These are phyloP conservation scores for Phymorhynchus buccinoides DNA, from an alignment of 1,140 invertebrate genomes.

Conservation along the genomic window DNA sequence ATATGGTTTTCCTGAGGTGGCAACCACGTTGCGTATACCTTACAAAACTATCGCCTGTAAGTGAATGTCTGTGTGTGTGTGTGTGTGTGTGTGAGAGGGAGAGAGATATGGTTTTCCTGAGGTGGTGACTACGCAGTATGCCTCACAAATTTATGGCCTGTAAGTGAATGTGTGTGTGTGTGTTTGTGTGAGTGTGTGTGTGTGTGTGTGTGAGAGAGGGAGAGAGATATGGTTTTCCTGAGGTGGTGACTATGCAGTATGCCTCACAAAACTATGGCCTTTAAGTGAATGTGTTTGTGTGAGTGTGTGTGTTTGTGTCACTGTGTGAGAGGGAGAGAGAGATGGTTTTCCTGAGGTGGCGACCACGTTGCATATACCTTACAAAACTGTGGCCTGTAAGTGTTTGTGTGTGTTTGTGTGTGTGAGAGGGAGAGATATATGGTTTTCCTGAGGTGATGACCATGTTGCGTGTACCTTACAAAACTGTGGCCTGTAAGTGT, in stretches of 20 bases:
- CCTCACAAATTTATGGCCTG: conserved; percentile 69
- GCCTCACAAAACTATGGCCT: conserved; percentile 70
- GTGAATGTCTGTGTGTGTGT: too few relatives aligned
- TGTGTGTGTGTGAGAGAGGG: too few relatives aligned
- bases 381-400: conserved; percentile 63
- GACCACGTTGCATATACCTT: conserved; percentile 71
- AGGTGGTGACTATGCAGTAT: conserved; percentile 72
- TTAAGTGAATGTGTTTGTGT: conserved; percentile 24
- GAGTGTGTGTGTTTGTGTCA: too few relatives aligned
- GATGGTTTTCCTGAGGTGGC: conserved; percentile 86
- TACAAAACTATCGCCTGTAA: too few relatives aligned
- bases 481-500: conserved; percentile 54
- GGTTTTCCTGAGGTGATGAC: conserved; percentile 82
- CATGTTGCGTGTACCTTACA: conserved; percentile 71
- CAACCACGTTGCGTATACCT: too few relatives aligned
- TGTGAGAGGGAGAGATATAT: conserved; percentile 76
- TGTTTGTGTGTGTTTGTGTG: background rate
- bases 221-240: conserved; percentile 88
- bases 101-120: conserved; percentile 87
- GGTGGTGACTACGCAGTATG: conserved; percentile 71
- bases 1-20: too few relatives aligned
- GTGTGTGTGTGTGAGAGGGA: background rate
- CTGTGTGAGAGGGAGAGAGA: too few relatives aligned
- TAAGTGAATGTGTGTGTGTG: conserved; percentile 23
- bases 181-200: too few relatives aligned